Base-by-base conservation (phyloP, 2,888 invertebrate genomes). In the Agriotes lineatus region DNA sequence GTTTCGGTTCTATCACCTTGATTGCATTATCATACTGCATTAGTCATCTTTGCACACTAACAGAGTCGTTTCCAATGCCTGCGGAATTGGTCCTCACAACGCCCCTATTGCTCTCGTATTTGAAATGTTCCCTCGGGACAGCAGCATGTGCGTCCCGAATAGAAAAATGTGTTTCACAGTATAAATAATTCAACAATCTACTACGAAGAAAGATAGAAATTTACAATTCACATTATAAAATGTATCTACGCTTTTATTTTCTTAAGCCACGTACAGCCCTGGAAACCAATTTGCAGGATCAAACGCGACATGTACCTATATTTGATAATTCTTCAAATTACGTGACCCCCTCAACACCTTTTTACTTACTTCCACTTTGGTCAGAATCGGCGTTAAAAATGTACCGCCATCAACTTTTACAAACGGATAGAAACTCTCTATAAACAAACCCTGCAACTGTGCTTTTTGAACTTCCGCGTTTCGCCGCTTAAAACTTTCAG, bases 1-100 rank as follows among this genome's bases (percentile, higher is more conserved):
- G 62, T 67, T 72, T 67, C 67, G 57, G 69, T 72, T 72, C 76
- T 72, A 76, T 76, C 72, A 71, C 66, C 69, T 71, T 72, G 70
- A 76, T 76, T 76, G 73, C 75, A 76, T 76, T 76, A 76, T 76
- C 76, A 76, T 75, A 72, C 63, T 67, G 69, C 71, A 75, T 76
- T 73, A 74, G 73, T 75, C 74, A 72, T 71, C 42, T 66, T 67
- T 59, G 52, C 52, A 33, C 65, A 70, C 61, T 70, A 62, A 67
- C 50, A 39, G 64, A 63, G 65, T 69, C 50, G 65, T 69, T 54
- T 70, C 35, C 60, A 25, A 52, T 58, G 57, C 35, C 22, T 54
- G 52, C 12, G 25, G 60, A 66, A 67, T 69, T 67, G 67, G 44
- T 61, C 22, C 56, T 56, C 58, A 50, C 59, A 69, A 69, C 69